phyloP scores from a whole-genome alignment of 2,797 vertebrate species.

The Clarias laeviceps region DNA sequence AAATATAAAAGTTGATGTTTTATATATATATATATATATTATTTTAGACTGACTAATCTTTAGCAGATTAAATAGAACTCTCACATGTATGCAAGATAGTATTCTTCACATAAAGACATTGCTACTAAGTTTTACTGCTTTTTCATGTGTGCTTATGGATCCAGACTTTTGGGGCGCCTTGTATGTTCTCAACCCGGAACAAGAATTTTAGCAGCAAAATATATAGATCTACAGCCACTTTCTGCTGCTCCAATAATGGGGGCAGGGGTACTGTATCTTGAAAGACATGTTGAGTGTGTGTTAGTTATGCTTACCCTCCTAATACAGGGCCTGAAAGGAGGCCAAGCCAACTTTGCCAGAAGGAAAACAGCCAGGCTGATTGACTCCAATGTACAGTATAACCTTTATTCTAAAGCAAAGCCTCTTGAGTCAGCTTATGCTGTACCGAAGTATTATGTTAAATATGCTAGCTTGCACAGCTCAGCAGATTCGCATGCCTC shows the following conservation, averaged over 20 bases:
- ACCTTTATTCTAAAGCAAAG: slow-evolving; percentile 23
- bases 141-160: too few species aligned
- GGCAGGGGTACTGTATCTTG: background rate
- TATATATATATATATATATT: too few species aligned
- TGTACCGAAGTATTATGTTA: slow-evolving; percentile 8
- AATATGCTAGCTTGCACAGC: slow-evolving; percentile 15
- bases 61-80: too few species aligned
- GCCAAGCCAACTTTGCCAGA: slow-evolving; percentile 5
- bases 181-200: background rate
- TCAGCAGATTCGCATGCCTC: slow-evolving; percentile 20
- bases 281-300: background rate
- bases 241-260: too few species aligned
- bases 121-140: too few species aligned
- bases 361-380: slow-evolving; percentile 9
- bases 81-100: too few species aligned
- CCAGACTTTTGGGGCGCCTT: too few species aligned
- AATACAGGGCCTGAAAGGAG: background rate
- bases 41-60: too few species aligned
- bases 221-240: background rate
- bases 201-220: background rate
- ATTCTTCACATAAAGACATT: too few species aligned
- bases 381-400: background rate
- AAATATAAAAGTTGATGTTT: too few species aligned
- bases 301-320: background rate
- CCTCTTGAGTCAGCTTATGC: slow-evolving; percentile 13